phyloP scores from a whole-genome alignment of 2,888 invertebrate genomes.

The Minunthozetes semirufus region DNA sequence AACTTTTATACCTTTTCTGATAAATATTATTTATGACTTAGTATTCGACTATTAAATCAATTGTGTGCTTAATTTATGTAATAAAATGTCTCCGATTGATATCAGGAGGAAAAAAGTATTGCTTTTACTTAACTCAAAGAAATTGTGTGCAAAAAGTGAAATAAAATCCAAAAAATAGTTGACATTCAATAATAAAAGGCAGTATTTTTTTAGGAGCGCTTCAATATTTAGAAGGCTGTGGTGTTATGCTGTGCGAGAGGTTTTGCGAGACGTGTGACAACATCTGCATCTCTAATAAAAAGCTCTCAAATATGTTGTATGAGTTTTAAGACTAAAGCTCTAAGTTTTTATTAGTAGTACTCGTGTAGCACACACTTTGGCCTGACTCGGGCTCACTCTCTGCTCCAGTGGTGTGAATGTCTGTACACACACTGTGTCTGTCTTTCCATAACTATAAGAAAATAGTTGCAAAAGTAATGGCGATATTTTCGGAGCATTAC shows the following conservation, averaged over 20 bases:
- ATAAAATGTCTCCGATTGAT: no score
- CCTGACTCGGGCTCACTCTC: neutral
- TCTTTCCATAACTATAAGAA: neutral
- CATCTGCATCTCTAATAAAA: conserved; percentile 13
- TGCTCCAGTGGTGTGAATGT: neutral
- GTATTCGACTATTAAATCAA: no score
- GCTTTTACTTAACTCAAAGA: no score
- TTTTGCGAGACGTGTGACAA: neutral
- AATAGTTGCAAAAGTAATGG: neutral
- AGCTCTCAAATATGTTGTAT: neutral
- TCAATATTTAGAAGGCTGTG: neutral
- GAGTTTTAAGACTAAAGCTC: neutral
- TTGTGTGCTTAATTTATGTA: no score
- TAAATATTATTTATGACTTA: no score
- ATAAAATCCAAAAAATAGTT: no score
- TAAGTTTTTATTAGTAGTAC: neutral
- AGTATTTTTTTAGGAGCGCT: neutral
- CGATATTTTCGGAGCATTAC: conserved; percentile 12
- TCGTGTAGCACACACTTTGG: neutral
- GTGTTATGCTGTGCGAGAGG: no score
- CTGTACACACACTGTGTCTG: neutral
- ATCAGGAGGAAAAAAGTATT: no score
- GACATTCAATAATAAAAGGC: no score
- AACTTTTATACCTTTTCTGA: no score
- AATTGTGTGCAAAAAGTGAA: no score